Percentiles rank a stretch among this genome's conserved stretches.
Evolutionary conservation across 2,797 vertebrate species (phyloP).

Genomic region (Cryptoblepharus egeriae): DNA sequence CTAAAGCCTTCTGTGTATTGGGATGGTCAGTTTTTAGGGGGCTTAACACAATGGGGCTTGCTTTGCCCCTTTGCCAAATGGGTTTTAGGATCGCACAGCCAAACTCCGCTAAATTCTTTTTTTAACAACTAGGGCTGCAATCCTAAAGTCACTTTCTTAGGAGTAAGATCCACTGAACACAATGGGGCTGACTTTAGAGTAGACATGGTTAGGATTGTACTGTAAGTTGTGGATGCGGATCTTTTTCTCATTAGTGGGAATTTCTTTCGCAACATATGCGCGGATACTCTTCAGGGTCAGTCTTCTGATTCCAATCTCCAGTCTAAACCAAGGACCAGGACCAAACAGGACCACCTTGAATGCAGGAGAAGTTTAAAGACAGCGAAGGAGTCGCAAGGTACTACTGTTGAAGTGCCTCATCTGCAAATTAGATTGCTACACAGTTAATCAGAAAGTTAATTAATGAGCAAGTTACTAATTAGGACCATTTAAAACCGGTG

Average conservation of each 20-base stretch:
- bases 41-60: too few species aligned
- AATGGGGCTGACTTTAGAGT: too few species aligned
- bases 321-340: slow-evolving; percentile 20
- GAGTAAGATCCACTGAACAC: too few species aligned
- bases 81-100: background rate
- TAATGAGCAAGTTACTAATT: slow-evolving; percentile 85
- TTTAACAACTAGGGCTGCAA: too few species aligned
- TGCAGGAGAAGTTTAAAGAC: slow-evolving; percentile 71
- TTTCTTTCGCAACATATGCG: background rate
- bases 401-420: slow-evolving; percentile 79
- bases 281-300: background rate
- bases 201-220: too few species aligned
- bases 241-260: background rate
- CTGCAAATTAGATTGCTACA: slow-evolving; percentile 85
- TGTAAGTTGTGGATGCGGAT: too few species aligned
- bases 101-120: background rate
- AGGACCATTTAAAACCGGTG: slow-evolving; percentile 81
- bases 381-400: slow-evolving; percentile 78
- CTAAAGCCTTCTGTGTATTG: background rate
- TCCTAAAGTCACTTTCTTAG: too few species aligned
- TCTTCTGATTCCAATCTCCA: background rate
- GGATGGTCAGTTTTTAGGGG: background rate
- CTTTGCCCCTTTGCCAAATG: background rate
- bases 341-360: slow-evolving; percentile 61
- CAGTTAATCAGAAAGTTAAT: slow-evolving; percentile 87